Conservation (phyloP, 2,888 invertebrate species). For the Cosmia pyralina region DNA sequence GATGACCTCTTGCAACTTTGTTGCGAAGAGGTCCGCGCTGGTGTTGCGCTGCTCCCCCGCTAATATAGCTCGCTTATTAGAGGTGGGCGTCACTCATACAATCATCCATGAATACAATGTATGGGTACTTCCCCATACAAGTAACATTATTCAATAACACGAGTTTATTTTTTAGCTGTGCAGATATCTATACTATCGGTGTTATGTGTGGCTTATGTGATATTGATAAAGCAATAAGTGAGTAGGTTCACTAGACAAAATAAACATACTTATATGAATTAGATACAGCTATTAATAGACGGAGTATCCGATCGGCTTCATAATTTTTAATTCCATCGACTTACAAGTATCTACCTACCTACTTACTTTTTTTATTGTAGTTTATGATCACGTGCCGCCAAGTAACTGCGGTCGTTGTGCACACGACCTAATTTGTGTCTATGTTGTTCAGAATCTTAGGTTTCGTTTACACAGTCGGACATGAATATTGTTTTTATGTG, state of each 20-base stretch:
- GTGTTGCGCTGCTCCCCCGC: too few relatives aligned
- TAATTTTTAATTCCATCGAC: constrained; percentile 59
- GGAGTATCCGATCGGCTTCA: constrained; percentile 43
- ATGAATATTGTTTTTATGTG: constrained; percentile 36
- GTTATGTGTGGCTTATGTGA: constrained; percentile 28
- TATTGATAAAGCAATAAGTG: constrained; percentile 53
- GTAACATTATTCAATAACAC: constrained; percentile 48
- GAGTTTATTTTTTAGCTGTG: constrained; percentile 44
- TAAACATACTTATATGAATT: constrained; percentile 38
- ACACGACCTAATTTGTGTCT: constrained; percentile 61
- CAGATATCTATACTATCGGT: constrained; percentile 44
- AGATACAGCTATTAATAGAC: constrained; percentile 45
- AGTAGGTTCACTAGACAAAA: constrained; percentile 18
- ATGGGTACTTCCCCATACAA: constrained; percentile 62
- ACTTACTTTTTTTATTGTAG: constrained; percentile 43
- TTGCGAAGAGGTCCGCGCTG: too few relatives aligned
- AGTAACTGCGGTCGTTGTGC: constrained; percentile 46
- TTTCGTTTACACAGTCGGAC: constrained; percentile 35
- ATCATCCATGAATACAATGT: constrained; percentile 43
- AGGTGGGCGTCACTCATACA: constrained; percentile 63
- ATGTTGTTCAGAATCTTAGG: constrained; percentile 47
- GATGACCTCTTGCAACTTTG: too few relatives aligned
- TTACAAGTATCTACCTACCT: background rate
- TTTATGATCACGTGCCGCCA: constrained; percentile 52
- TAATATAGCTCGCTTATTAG: constrained; percentile 52